Conservation (phyloP, 2,888 invertebrate genomes). For the Andrena marginata region DNA sequence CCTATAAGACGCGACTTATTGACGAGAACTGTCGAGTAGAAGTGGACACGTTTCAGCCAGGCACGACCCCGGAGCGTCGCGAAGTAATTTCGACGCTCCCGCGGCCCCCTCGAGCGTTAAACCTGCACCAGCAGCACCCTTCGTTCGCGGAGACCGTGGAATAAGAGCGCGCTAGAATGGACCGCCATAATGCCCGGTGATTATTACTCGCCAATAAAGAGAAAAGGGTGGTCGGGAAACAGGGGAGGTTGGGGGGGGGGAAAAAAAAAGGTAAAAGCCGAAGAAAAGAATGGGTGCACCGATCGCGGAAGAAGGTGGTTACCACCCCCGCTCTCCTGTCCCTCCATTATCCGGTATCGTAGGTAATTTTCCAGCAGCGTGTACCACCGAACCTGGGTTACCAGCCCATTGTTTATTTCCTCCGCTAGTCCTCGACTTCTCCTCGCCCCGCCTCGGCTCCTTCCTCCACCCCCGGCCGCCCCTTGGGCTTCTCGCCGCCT, state of each 20-base stretch:
- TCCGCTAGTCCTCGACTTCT: conserved; percentile 65
- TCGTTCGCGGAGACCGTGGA: neutral
- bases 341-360: conserved; percentile 67
- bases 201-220: conserved; percentile 66
- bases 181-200: conserved; percentile 49
- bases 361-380: conserved; percentile 74
- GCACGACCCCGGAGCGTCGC: too few relatives aligned
- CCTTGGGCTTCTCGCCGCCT: conserved; percentile 8
- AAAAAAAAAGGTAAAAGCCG: conserved; percentile 40
- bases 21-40: too few relatives aligned
- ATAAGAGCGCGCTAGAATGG: conserved; percentile 25
- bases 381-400: conserved; percentile 69
- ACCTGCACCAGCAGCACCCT: too few relatives aligned
- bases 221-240: neutral
- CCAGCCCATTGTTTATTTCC: conserved; percentile 74
- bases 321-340: conserved; percentile 36
- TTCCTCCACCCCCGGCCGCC: conserved; percentile 15
- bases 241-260: too few relatives aligned
- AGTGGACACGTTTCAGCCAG: too few relatives aligned
- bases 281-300: conserved; percentile 57
- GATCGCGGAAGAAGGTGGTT: conserved; percentile 56
- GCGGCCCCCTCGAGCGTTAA: too few relatives aligned
- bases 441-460: conserved; percentile 21
- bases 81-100: too few relatives aligned
- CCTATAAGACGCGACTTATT: too few relatives aligned